Conservation (phyloP, 1,140 invertebrate species). For the Heterodera carotae region DNA sequence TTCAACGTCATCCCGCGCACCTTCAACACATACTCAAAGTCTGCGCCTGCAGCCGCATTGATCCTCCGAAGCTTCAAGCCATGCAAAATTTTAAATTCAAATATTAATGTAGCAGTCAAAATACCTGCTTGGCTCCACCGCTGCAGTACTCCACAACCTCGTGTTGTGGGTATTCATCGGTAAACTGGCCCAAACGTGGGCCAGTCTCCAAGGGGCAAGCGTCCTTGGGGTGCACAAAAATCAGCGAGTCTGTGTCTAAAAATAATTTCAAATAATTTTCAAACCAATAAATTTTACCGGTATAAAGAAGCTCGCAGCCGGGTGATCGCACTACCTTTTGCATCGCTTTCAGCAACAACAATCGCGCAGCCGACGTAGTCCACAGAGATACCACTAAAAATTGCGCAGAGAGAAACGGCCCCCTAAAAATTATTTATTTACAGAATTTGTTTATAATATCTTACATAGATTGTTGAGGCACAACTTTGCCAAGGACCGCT, state of each 20-base stretch:
- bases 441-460: neutral
- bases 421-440: conserved; percentile 8
- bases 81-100: neutral
- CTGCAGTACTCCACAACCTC: neutral
- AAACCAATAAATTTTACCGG: no score
- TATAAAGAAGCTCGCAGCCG: conserved; percentile 14
- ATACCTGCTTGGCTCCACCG: conserved; percentile 11
- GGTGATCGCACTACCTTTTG: conserved; percentile 9
- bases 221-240: no score
- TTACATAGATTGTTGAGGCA: conserved; percentile 18
- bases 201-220: no score
- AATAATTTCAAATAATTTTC: no score
- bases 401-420: conserved; percentile 5
- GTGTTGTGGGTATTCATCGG: conserved; percentile 5
- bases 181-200: conserved; percentile 12
- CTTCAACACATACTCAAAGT: conserved; percentile 6
- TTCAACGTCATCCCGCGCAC: conserved; percentile 7
- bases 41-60: neutral
- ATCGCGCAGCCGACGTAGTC: conserved; percentile 1
- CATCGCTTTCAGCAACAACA: neutral
- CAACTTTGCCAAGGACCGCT: neutral
- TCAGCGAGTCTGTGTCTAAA: no score
- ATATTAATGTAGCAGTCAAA: neutral
- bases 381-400: conserved; percentile 15
- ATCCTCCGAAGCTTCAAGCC: neutral